Evolutionary conservation across 2,888 invertebrate species (phyloP).

Genomic region (Alcis repandata): DNA sequence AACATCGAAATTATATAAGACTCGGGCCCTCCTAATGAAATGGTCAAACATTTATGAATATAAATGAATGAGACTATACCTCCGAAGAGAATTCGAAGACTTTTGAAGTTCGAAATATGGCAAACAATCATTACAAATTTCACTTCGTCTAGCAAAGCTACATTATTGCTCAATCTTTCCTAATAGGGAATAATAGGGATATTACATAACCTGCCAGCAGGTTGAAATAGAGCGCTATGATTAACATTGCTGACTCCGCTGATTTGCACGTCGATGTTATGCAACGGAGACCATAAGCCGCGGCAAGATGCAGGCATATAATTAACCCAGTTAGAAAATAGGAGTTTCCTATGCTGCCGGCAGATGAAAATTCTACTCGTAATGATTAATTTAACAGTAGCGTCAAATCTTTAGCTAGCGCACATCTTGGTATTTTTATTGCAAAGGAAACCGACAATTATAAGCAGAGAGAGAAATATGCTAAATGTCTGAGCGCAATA

Average conservation of each 20-base stretch:
- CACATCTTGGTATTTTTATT: conserved; percentile 20
- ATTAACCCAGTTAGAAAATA: conserved; percentile 49
- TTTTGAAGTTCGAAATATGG: conserved; percentile 1
- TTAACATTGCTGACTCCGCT: conserved; percentile 45
- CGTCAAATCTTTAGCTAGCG: conserved; percentile 5
- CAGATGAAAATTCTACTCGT: conserved; percentile 31
- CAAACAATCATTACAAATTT: background rate
- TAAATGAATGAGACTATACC: conserved; percentile 2
- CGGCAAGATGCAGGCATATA: conserved; percentile 45
- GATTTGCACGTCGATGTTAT: conserved; percentile 55
- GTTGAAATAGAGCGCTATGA: conserved; percentile 54
- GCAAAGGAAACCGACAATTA: conserved; percentile 8
- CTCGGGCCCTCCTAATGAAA: conserved; percentile 6
- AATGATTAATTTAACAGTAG: conserved; percentile 15
- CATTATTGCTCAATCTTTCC: conserved; percentile 27
- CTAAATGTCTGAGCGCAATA: conserved; percentile 4
- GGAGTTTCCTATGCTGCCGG: conserved; percentile 35
- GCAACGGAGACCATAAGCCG: conserved; percentile 53
- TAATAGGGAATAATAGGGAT: conserved; percentile 46
- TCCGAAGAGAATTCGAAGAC: background rate
- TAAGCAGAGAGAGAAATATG: conserved; percentile 1
- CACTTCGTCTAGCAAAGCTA: conserved; percentile 24
- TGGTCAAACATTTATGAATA: conserved; percentile 18
- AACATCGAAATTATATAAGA: conserved; percentile 30
- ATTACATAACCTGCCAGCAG: conserved; percentile 52